Conservation (phyloP, 2,888 invertebrate genomes). For the Morpho achilles region DNA sequence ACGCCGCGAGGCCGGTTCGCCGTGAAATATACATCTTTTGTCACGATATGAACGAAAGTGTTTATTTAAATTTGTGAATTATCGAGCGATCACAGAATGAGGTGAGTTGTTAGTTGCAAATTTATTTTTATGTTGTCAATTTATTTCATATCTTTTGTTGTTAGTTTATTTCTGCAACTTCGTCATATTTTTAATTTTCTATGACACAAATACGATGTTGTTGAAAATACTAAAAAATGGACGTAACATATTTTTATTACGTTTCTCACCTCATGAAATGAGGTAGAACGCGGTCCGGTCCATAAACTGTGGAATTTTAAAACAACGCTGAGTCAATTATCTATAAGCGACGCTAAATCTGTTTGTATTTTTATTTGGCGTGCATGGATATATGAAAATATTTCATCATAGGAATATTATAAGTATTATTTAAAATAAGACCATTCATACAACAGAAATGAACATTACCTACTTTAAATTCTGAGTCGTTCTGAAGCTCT, state of each 20-base stretch:
- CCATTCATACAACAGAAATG: too few relatives aligned
- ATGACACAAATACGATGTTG: too few relatives aligned
- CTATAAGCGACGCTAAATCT: conserved; percentile 23
- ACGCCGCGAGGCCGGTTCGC: conserved; percentile 47
- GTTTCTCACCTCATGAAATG: conserved; percentile 15
- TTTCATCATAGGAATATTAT: too few relatives aligned
- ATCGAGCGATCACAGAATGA: conserved; percentile 17
- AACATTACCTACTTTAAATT: too few relatives aligned
- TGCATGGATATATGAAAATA: neutral
- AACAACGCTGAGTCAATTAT: conserved; percentile 30
- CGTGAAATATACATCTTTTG: conserved; percentile 22
- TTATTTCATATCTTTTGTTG: neutral
- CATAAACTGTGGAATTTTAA: conserved; percentile 27
- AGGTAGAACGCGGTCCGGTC: conserved; percentile 15
- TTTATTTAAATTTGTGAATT: conserved; percentile 12
- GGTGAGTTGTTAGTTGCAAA: conserved; percentile 15
- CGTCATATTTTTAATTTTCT: neutral
- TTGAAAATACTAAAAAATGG: too few relatives aligned
- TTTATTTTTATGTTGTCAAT: neutral
- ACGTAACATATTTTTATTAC: conserved; percentile 1
- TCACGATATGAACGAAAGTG: conserved; percentile 5
- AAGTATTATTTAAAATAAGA: too few relatives aligned
- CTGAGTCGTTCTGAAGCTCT: too few relatives aligned
- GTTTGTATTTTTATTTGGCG: conserved; percentile 14
- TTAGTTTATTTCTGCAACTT: neutral